Base-by-base conservation (phyloP, 1,140 invertebrate species). In the Macrotrachela quadricornifera region DNA sequence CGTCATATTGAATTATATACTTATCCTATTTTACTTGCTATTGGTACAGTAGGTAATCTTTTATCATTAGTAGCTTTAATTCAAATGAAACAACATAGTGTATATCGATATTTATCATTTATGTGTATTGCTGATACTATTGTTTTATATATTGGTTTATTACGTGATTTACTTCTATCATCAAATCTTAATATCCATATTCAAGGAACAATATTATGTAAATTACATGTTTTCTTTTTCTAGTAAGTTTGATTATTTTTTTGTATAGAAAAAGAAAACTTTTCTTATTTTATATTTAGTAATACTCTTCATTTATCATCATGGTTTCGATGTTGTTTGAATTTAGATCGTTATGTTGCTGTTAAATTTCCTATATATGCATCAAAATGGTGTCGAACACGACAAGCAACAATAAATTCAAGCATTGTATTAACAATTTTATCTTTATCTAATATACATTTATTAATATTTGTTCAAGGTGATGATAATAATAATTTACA, bases 201-300 rank as follows among this genome's bases (percentile, higher is more conserved):
- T 18, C 38, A 46, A 44, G 46, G 46, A 36, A 44, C 46, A 18
- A 40, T 53, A 41, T n/a, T 53, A 11, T 53, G 51, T 36, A 53
- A 53, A 48, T 53, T 53, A 39, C 51, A 53, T 36, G 51, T 53
- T 16, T 53, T 53, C 44, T 53, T 37, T n/a, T 53, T 53, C 45
- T 53, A 53, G 37, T 53, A 46, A 42, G 51, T 53, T 40, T 4
- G 8, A 30, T 8, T 2, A 30, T 4, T 4, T n/a, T n/a, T n/a
- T 4, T 30, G 21, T 30, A 30, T 30, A 30, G 8, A 30, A 4
- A 4, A 30, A 30, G 21, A 30, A 8, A 30, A 30, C 2, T 30
- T 30, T 30, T 30, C 21, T 30, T 30, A 4, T 30, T 30, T 30
- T 30, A 30, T 30, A 30, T 30, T 30, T 4, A 30, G 21, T 30